These are phyloP conservation scores for Alosa alosa DNA, from an alignment of 2,113 vertebrate genomes.

Conservation along the genomic window DNA sequence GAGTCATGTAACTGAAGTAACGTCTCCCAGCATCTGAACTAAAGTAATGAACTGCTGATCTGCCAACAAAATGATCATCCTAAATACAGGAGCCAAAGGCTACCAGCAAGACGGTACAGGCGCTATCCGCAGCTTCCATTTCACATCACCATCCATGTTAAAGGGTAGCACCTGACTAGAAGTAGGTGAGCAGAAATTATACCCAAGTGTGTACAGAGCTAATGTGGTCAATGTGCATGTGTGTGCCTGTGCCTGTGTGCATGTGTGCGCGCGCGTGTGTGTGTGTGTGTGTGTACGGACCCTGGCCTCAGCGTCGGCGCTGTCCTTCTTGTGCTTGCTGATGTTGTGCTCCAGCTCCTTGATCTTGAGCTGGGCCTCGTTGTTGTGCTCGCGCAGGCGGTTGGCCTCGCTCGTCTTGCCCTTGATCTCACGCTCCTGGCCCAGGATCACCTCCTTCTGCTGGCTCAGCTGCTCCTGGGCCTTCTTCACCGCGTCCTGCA, in stretches of 20 bases:
- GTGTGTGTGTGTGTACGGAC: constrained; percentile 54
- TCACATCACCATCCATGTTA: too few species aligned
- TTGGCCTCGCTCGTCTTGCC: constrained; percentile 73
- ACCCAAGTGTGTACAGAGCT: not conserved
- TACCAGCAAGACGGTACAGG: too few species aligned
- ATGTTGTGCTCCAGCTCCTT: constrained; percentile 85
- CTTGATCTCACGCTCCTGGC: constrained; percentile 82
- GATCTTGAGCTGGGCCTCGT: constrained; percentile 83
- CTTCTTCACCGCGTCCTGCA: constrained; percentile 79
- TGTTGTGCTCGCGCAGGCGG: constrained; percentile 77
- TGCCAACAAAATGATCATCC: not conserved
- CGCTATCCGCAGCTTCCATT: too few species aligned
- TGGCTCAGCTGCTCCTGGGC: constrained; percentile 81
- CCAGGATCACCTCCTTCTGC: constrained; percentile 80
- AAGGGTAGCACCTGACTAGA: too few species aligned
- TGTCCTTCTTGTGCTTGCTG: constrained; percentile 79
- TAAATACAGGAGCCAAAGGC: too few species aligned
- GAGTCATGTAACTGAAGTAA: too few species aligned
- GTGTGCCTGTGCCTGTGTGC: not conserved
- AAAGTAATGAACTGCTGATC: not conserved
- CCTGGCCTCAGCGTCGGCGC: constrained; percentile 78
- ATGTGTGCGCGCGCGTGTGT: not conserved
- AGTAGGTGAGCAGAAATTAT: too few species aligned
- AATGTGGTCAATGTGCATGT: not conserved
- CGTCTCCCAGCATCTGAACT: not conserved